Base-by-base conservation (phyloP, 2,797 vertebrate genomes). In the Leontocebus nigricollis region DNA sequence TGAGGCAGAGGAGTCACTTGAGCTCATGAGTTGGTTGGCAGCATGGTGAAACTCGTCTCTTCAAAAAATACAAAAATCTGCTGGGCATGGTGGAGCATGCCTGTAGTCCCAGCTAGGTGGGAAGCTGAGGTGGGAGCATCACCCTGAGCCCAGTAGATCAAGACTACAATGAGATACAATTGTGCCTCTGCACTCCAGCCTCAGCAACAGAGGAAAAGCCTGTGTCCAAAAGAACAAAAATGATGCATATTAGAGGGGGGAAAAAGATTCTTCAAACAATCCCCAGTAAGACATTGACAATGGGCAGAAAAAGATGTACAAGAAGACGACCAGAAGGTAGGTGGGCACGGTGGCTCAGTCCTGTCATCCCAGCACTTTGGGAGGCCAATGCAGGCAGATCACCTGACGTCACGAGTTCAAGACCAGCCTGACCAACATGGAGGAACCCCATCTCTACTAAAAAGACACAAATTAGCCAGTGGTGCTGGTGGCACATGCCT, bases 191-290 rank as follows among this genome's bases (percentile, higher is more conserved):
- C 19, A 70, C 67, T 36, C 67, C 19, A 36, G n/a, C 67, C 67
- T 11, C 17, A 70, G 67, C 17, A 0, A 70, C 67, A 36, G 9
- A 36, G n/a, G 9, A 36, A 70, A 70, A 70, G 8, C 19, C 67
- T 70, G 19, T 36, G n/a, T 22, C 67, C 8, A 70, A 36, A 70
- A 70, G n/a, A 70, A 20, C 19, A 67, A n/a, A 67, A 36, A 64
- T 64, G 30, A 64, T 5, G 55, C 46, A 39, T 22, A 75, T 24
- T 22, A 22, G 19, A 13, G 30, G 1, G 0, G 0, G 1, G 1
- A 7, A 67, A 27, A 3, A 7, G 44, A 41, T 46, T 46, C 22
- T 64, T 64, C 61, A 24, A 70, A 76, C 10, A 80, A 87, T 15
- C 24, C 13, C 36, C 36, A 46, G 11, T 7, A 59, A 75, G 72